These are phyloP conservation scores for Murina feae DNA, from an alignment of 2,113 vertebrate species.

Conservation along the genomic window DNA sequence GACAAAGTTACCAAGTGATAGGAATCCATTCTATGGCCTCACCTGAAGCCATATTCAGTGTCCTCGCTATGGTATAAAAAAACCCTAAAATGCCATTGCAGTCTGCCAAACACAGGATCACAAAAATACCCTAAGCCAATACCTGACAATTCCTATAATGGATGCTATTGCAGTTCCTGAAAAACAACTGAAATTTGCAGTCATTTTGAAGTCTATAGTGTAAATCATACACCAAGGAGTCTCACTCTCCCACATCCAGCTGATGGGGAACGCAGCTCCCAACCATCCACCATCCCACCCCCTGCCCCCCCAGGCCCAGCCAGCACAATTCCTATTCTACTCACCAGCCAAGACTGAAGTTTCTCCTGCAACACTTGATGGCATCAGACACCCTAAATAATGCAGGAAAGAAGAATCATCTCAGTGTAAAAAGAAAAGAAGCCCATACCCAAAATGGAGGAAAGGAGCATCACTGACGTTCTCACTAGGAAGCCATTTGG, in stretches of 20 bases:
- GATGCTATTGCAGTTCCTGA: constrained; percentile 73
- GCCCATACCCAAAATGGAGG: constrained; percentile 74
- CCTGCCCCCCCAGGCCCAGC: constrained; percentile 66
- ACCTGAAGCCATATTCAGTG: constrained; percentile 69
- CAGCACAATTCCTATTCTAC: constrained; percentile 73
- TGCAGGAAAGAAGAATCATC: constrained; percentile 77
- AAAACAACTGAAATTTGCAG: constrained; percentile 72
- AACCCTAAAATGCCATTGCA: constrained; percentile 66
- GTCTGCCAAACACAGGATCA: constrained; percentile 67
- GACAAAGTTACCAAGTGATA: constrained; percentile 65
- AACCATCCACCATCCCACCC: constrained; percentile 65
- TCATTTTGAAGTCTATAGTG: constrained; percentile 60
- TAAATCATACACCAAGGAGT: constrained; percentile 40
- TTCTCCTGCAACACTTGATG: constrained; percentile 79
- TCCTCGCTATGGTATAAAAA: constrained; percentile 63
- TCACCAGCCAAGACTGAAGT: constrained; percentile 80
- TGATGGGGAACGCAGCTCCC: constrained; percentile 50
- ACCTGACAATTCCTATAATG: constrained; percentile 71
- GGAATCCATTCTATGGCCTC: constrained; percentile 69
- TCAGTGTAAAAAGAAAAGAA: constrained; percentile 78
- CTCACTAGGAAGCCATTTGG: constrained; percentile 71
- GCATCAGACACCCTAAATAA: constrained; percentile 79
- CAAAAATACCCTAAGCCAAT: constrained; percentile 68
- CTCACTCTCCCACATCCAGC: constrained; percentile 61
- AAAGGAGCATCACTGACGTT: constrained; percentile 70